These are phyloP conservation scores for Gymnocephalus cernua DNA, from an alignment of 2,113 vertebrate genomes.

Conservation along the genomic window DNA sequence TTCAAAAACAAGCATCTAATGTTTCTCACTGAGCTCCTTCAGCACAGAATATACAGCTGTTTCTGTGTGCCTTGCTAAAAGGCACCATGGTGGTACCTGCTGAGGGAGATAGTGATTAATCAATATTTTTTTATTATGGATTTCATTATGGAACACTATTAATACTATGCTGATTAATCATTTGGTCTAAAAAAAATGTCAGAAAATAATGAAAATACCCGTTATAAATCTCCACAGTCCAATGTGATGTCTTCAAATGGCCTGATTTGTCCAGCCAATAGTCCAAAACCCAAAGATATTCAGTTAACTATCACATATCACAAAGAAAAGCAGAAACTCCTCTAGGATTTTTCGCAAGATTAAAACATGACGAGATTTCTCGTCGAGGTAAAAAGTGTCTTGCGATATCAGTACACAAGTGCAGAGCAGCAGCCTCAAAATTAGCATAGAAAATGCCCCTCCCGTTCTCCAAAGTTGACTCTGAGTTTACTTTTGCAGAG, in stretches of 20 bases:
- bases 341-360: too few species aligned
- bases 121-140: background rate
- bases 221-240: background rate
- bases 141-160: background rate
- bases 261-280: background rate
- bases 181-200: background rate
- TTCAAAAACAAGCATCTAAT: too few species aligned
- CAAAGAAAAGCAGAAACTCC: background rate
- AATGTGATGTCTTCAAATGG: background rate
- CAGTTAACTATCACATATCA: background rate
- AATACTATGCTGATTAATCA: too few species aligned
- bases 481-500: too few species aligned
- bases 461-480: too few species aligned
- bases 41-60: background rate
- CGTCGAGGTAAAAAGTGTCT: too few species aligned
- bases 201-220: background rate
- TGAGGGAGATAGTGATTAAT: background rate
- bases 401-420: too few species aligned
- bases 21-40: background rate
- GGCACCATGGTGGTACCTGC: background rate
- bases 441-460: too few species aligned
- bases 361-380: too few species aligned
- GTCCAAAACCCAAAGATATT: background rate
- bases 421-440: too few species aligned
- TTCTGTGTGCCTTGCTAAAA: slow-evolving; percentile 1